Conservation (phyloP, 2,113 vertebrate species). For the Catharus bicknelli region DNA sequence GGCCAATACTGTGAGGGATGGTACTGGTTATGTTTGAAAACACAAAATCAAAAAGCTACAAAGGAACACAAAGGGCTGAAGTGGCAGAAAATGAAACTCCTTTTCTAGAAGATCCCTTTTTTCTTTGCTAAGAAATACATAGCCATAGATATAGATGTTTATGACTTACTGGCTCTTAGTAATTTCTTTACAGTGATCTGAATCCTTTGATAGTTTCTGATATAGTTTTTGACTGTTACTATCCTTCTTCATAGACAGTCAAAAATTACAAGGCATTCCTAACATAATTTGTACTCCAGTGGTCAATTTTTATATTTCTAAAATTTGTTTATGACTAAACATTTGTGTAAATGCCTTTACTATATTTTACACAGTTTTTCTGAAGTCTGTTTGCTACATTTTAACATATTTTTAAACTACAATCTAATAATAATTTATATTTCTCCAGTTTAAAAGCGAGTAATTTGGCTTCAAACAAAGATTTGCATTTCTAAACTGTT, state of each 20-base stretch:
- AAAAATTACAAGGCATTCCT: not conserved
- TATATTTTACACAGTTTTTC: not conserved
- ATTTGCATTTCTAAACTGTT: not conserved
- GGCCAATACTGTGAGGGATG: not conserved
- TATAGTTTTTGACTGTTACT: not conserved
- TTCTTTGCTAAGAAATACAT: not conserved
- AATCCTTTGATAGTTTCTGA: not conserved
- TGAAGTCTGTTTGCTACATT: not conserved
- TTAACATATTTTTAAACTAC: not conserved
- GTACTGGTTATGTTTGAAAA: not conserved
- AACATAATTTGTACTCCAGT: not conserved
- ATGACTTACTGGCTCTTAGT: not conserved
- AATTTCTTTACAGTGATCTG: not conserved
- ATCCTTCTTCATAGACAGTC: not conserved
- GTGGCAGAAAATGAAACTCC: not conserved
- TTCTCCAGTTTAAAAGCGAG: not conserved
- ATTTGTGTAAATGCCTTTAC: not conserved
- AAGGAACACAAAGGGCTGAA: not conserved
- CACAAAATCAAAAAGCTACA: not conserved
- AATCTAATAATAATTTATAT: not conserved
- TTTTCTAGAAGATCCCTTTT: not conserved
- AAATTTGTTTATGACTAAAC: not conserved
- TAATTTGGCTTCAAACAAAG: not conserved
- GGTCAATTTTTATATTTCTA: not conserved
- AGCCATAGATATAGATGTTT: not conserved